Evolutionary conservation across 2,113 vertebrate genomes (phyloP).

Genomic region (human): DNA sequence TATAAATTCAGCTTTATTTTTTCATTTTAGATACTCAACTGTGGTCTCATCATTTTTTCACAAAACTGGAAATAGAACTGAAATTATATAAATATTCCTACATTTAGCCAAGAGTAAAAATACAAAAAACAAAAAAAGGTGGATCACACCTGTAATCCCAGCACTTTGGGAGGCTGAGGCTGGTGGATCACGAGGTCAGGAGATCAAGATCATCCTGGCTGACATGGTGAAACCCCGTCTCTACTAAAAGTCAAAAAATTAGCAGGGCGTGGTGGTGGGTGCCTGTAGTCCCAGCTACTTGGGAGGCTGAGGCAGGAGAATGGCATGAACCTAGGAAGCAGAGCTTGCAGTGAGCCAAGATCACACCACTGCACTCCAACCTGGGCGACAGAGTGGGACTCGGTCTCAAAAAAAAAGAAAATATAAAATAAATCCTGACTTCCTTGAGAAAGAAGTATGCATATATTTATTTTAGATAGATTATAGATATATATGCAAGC

Average conservation of each 20-base stretch:
- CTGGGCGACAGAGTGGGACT: too few relatives aligned
- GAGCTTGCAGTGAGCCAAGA: too few relatives aligned
- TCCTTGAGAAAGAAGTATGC: too few relatives aligned
- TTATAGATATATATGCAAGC: neutral
- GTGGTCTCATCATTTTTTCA: neutral
- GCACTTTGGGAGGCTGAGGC: too few relatives aligned
- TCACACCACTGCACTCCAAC: too few relatives aligned
- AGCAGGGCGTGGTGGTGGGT: accelerated
- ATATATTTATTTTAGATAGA: neutral
- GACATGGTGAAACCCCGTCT: too few relatives aligned
- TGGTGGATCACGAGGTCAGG: too few relatives aligned
- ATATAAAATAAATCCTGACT: neutral
- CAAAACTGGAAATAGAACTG: neutral
- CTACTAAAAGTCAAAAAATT: too few relatives aligned
- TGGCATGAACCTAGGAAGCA: accelerated
- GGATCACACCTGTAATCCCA: too few relatives aligned
- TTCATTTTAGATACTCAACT: neutral
- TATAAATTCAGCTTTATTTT: neutral
- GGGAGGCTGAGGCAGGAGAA: too few relatives aligned
- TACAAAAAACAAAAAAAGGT: neutral
- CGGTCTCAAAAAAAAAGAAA: neutral
- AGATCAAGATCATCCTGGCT: too few relatives aligned
- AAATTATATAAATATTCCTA: neutral
- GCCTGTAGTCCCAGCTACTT: too few relatives aligned
- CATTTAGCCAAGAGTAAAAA: neutral